Conservation (phyloP, 2,888 invertebrate genomes). For the Anagyrus pseudococci region DNA sequence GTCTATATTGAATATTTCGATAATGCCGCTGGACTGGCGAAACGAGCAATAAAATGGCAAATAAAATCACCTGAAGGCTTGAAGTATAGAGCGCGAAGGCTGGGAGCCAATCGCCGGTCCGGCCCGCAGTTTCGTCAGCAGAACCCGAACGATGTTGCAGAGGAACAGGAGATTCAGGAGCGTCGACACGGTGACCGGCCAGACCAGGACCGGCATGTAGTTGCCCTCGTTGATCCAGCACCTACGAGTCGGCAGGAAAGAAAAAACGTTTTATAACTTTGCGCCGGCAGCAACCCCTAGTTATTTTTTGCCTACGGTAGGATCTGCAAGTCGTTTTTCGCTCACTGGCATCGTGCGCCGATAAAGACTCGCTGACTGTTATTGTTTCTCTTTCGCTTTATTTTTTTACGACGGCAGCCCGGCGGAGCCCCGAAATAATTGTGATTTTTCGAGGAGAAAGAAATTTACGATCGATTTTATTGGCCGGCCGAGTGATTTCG, state of each 20-base stretch:
- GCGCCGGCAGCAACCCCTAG: no score
- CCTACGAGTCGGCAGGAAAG: constrained; percentile 56
- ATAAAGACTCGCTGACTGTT: constrained; percentile 1
- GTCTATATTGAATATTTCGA: no score
- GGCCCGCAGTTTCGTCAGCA: constrained; percentile 81
- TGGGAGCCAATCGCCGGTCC: constrained; percentile 69
- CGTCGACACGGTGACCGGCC: constrained; percentile 81
- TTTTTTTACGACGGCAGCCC: no score
- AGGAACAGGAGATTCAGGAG: constrained; percentile 84
- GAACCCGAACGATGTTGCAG: constrained; percentile 88
- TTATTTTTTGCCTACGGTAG: no score
- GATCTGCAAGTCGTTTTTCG: no score
- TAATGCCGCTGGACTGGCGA: no score
- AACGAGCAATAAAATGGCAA: no score
- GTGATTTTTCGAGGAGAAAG: background rate
- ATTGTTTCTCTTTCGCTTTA: constrained; percentile 9
- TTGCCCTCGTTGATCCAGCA: constrained; percentile 81
- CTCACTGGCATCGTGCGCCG: background rate
- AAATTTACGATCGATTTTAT: constrained; percentile 28
- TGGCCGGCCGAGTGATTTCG: constrained; percentile 10
- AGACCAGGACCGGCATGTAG: constrained; percentile 76
- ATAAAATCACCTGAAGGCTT: constrained; percentile 74
- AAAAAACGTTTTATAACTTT: background rate
- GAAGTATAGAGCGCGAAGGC: constrained; percentile 76
- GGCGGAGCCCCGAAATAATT: constrained; percentile 5